Evolutionary conservation across 2,113 vertebrate species (phyloP).

Genomic region (Pavo muticus): DNA sequence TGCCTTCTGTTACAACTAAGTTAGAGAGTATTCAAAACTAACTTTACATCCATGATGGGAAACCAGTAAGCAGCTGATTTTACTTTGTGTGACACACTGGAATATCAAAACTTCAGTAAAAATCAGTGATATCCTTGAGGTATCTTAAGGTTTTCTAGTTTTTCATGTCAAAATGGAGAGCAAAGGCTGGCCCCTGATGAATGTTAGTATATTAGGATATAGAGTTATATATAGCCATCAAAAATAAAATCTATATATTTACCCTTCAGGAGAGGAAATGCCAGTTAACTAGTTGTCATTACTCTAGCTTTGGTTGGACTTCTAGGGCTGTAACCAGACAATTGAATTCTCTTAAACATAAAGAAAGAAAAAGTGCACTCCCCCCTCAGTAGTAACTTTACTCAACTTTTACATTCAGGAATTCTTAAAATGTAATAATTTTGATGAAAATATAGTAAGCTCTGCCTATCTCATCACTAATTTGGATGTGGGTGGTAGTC

Average conservation of each 20-base stretch:
- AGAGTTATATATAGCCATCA: conserved; percentile 83
- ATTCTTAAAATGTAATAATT: conserved; percentile 64
- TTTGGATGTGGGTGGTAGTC: conserved; percentile 70
- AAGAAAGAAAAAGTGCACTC: conserved; percentile 89
- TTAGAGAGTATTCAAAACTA: conserved; percentile 69
- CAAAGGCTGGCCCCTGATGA: conserved; percentile 92
- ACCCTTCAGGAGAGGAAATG: conserved; percentile 83
- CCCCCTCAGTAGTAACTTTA: conserved; percentile 81
- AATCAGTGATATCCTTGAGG: conserved; percentile 87
- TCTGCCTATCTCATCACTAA: conserved; percentile 75
- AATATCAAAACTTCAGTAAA: conserved; percentile 64
- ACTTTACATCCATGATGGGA: conserved; percentile 71
- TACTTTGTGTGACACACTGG: conserved; percentile 63
- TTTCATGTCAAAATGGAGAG: conserved; percentile 96
- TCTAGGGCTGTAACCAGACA: conserved; percentile 87
- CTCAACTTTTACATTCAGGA: conserved; percentile 82
- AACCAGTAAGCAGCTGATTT: conserved; percentile 76
- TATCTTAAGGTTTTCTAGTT: conserved; percentile 93
- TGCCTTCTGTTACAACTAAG: conserved; percentile 78
- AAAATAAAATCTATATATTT: conserved; percentile 86
- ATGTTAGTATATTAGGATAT: conserved; percentile 83
- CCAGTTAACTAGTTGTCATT: conserved; percentile 84
- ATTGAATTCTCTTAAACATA: conserved; percentile 74
- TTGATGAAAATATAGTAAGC: conserved; percentile 79
- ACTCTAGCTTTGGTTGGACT: conserved; percentile 94